A percentile compares a stretch with the other conserved stretches of the same genome.
Evolutionary conservation across 2,113 vertebrate genomes (phyloP).

Genomic region (Pseudopodoces humilis): DNA sequence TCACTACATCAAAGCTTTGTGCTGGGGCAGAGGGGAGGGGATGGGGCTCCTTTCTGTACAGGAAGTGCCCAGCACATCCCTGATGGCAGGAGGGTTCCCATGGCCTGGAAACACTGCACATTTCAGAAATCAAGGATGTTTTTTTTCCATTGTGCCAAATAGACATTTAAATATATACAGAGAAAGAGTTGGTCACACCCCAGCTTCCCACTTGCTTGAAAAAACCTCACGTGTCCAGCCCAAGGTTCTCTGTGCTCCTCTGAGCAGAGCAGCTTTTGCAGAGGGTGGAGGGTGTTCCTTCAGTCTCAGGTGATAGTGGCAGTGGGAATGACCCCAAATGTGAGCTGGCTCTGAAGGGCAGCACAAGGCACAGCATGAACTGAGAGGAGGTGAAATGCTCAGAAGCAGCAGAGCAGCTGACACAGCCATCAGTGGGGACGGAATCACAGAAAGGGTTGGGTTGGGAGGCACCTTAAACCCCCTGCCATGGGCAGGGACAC

Average conservation of each 20-base stretch:
- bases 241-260: neutral
- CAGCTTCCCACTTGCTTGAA: neutral
- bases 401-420: neutral
- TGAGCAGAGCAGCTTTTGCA: neutral
- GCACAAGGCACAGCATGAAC: neutral
- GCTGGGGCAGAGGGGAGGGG: neutral
- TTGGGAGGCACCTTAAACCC: neutral
- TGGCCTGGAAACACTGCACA: neutral
- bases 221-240: neutral
- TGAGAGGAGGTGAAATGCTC: conserved; percentile 50
- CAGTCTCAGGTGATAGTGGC: conserved; percentile 19
- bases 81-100: neutral
- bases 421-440: neutral
- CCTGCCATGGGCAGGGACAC: neutral
- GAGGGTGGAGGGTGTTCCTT: neutral
- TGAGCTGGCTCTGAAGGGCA: neutral
- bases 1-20: neutral
- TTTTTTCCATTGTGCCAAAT: neutral
- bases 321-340: conserved; percentile 17
- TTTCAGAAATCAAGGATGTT: neutral
- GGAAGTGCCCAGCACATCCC: neutral
- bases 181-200: neutral
- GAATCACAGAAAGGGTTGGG: neutral
- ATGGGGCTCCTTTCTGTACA: neutral
- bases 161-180: neutral